Percentiles rank a stretch among this genome's conserved stretches.
Evolutionary conservation across 1,140 invertebrate species (phyloP).

Genomic region (Anastrepha obliqua): DNA sequence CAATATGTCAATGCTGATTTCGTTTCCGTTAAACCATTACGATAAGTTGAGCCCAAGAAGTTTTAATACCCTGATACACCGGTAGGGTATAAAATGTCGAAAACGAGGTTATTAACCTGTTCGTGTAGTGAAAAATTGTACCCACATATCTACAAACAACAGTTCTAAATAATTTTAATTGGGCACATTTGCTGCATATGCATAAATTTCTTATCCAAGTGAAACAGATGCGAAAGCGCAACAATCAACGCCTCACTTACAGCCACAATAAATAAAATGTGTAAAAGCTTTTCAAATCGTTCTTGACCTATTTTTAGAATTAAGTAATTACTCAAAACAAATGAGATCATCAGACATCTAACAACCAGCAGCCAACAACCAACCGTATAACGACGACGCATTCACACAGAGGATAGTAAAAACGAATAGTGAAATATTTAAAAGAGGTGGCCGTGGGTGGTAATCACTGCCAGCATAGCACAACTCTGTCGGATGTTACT

Average conservation of each 20-base stretch:
- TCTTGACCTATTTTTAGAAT: slow-evolving; percentile 66
- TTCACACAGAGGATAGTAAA: background rate
- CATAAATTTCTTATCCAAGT: background rate
- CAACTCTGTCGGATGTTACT: background rate
- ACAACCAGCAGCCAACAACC: background rate
- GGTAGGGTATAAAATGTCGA: no score
- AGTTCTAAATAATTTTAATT: background rate
- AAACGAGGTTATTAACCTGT: background rate
- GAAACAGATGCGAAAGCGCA: background rate
- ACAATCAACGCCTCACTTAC: background rate
- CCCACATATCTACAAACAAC: background rate
- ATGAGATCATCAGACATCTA: slow-evolving; percentile 37
- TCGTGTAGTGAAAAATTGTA: background rate
- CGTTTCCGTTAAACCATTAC: no score
- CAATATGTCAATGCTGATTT: no score
- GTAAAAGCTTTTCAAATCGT: slow-evolving; percentile 41
- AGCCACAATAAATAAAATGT: background rate
- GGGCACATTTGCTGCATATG: background rate
- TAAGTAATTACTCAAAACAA: slow-evolving; percentile 52
- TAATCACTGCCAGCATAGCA: background rate
- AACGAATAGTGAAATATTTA: background rate
- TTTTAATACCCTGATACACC: no score
- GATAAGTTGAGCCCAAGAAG: no score
- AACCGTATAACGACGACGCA: background rate
- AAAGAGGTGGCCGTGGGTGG: background rate